phyloP scores from a whole-genome alignment of 2,113 vertebrate genomes.

The Zosterops lateralis region DNA sequence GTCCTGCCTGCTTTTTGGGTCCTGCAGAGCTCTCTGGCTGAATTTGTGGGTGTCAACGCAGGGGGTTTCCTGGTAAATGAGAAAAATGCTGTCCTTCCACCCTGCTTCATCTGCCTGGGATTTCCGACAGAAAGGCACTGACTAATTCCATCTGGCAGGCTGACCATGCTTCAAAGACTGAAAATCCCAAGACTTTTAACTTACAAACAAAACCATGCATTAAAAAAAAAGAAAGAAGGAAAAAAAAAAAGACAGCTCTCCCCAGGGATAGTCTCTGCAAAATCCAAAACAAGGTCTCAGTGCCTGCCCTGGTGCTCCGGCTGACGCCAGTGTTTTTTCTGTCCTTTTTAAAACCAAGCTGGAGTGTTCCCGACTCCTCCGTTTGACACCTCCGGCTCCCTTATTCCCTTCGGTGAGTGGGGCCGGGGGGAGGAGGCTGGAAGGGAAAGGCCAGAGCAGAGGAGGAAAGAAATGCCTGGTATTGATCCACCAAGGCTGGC shows the following conservation, averaged over 20 bases:
- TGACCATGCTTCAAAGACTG: conserved; percentile 62
- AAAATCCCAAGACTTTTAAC: conserved; percentile 64
- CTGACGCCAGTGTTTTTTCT: conserved; percentile 44
- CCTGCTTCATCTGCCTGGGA: conserved; percentile 56
- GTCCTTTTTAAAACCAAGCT: conserved; percentile 45
- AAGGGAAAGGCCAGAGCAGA: conserved; percentile 55
- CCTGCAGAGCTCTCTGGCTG: background rate
- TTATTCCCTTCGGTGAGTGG: conserved; percentile 26
- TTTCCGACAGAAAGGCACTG: conserved; percentile 62
- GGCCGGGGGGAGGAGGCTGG: background rate
- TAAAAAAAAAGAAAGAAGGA: background rate
- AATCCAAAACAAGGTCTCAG: conserved; percentile 60
- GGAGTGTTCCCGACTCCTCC: background rate
- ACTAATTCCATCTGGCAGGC: conserved; percentile 68
- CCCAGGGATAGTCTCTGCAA: conserved; percentile 31
- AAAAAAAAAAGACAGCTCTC: background rate
- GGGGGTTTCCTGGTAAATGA: conserved; percentile 33
- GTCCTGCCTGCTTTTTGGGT: background rate
- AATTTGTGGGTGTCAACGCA: background rate
- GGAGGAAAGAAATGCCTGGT: conserved; percentile 56
- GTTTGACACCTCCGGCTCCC: conserved; percentile 23
- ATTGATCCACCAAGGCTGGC: conserved; percentile 56
- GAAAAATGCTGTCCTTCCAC: conserved; percentile 44
- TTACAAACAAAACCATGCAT: conserved; percentile 59
- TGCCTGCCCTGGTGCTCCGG: background rate